Conservation (phyloP, 2,797 vertebrate genomes). For the Amazona ochrocephala region DNA sequence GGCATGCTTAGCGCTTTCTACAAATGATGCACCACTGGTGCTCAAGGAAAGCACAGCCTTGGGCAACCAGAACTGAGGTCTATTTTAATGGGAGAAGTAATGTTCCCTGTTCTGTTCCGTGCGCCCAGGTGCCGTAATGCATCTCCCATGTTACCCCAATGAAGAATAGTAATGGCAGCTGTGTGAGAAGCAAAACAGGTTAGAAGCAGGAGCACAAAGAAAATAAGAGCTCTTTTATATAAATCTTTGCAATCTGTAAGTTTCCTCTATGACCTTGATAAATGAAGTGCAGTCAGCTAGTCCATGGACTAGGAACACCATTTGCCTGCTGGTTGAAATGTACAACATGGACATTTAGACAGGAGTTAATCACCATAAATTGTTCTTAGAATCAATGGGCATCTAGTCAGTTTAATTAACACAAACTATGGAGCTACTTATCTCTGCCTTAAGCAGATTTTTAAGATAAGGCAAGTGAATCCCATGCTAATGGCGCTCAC, state of each 20-base stretch:
- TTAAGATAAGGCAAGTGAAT: not conserved
- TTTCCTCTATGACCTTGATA: not conserved
- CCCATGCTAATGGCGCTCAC: not conserved
- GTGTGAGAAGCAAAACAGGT: not conserved
- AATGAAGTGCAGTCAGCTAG: not conserved
- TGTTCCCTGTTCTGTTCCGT: not conserved
- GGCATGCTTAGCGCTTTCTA: not conserved
- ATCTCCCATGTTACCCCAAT: not conserved
- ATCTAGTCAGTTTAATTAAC: not conserved
- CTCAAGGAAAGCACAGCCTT: not conserved
- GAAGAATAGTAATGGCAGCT: not conserved
- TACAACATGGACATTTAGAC: not conserved
- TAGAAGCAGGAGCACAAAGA: not conserved
- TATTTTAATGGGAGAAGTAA: not conserved
- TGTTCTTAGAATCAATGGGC: not conserved
- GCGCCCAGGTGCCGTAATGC: not conserved
- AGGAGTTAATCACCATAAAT: not conserved
- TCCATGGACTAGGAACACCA: not conserved
- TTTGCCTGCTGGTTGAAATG: not conserved
- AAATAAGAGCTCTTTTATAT: not conserved
- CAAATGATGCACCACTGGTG: not conserved
- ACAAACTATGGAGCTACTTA: not conserved
- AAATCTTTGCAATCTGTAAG: not conserved
- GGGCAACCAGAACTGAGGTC: not conserved
- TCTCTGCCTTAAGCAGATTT: not conserved